These are phyloP conservation scores for Endomychus coccineus DNA, from an alignment of 2,888 invertebrate species.

Conservation along the genomic window DNA sequence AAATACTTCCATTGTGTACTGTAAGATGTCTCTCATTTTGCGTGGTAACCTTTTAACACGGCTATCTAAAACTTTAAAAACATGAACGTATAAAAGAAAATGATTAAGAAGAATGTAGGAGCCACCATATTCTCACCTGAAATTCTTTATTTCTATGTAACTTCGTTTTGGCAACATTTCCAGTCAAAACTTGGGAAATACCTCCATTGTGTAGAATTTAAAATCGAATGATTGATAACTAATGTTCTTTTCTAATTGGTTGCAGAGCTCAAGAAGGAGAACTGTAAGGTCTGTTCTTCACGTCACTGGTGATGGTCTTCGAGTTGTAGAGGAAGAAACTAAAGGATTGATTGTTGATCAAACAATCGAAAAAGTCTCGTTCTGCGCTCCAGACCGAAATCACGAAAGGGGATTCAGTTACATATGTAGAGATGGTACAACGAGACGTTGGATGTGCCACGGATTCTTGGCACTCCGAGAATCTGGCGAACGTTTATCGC, in stretches of 20 bases:
- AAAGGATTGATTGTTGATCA: constrained; percentile 98
- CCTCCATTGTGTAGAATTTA: no score
- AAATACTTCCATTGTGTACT: no score
- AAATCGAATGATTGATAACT: no score
- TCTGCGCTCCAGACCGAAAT: constrained; percentile 98
- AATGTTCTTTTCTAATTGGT: constrained; percentile 25
- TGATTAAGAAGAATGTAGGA: no score
- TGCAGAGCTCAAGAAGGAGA: constrained; percentile 77
- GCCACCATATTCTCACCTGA: no score
- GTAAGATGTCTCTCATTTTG: no score
- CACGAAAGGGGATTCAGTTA: constrained; percentile 98
- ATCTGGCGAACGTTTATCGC: constrained; percentile 94
- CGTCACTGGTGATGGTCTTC: constrained; percentile 89
- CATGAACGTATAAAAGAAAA: no score
- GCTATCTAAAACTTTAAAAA: no score
- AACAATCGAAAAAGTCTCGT: constrained; percentile 99
- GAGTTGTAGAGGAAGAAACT: constrained; percentile 98
- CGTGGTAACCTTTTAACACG: no score
- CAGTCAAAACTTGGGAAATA: no score
- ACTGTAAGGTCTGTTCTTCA: constrained; percentile 85
- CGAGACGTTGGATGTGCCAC: constrained; percentile 99
- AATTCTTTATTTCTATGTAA: no score
- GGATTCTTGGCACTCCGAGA: constrained; percentile 95
- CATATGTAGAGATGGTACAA: constrained; percentile 97
- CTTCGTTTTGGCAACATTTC: no score